phyloP scores from a whole-genome alignment of 2,113 vertebrate species.

The Vulpes vulpes region DNA sequence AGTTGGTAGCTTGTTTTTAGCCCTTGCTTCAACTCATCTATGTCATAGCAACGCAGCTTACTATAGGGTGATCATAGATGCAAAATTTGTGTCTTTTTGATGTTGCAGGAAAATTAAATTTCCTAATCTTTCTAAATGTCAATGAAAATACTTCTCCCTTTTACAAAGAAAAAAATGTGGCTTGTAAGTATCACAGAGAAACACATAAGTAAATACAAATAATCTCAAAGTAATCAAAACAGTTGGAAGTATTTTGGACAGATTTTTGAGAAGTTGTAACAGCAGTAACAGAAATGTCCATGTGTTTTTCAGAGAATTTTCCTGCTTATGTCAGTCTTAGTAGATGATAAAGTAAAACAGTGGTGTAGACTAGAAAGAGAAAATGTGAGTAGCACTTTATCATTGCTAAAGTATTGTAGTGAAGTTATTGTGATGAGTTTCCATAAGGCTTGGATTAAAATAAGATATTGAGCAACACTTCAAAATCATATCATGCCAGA shows the following conservation, averaged over 20 bases:
- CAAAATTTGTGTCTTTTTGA: background rate
- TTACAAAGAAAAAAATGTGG: background rate
- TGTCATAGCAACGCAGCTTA: background rate
- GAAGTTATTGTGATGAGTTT: background rate
- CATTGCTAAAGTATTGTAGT: background rate
- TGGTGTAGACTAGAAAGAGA: background rate
- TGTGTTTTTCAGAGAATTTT: background rate
- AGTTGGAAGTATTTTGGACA: background rate
- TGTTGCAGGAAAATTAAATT: background rate
- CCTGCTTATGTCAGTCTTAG: background rate
- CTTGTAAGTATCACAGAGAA: background rate
- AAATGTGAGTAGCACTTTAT: background rate
- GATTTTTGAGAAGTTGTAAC: background rate
- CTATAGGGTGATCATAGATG: background rate
- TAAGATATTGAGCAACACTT: background rate
- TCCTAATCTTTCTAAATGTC: background rate
- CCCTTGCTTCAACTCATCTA: slow-evolving; percentile 6
- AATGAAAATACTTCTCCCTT: background rate
- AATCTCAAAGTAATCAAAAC: background rate
- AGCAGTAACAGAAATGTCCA: background rate
- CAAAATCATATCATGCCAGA: background rate
- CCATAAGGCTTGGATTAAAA: background rate
- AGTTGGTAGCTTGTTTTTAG: slow-evolving; percentile 46
- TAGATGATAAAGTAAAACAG: background rate
- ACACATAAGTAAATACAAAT: background rate